Percentiles rank a stretch among this genome's conserved stretches.
These are phyloP conservation scores for Varanus komodoensis DNA, from an alignment of 2,113 vertebrate genomes.

Conservation along the genomic window DNA sequence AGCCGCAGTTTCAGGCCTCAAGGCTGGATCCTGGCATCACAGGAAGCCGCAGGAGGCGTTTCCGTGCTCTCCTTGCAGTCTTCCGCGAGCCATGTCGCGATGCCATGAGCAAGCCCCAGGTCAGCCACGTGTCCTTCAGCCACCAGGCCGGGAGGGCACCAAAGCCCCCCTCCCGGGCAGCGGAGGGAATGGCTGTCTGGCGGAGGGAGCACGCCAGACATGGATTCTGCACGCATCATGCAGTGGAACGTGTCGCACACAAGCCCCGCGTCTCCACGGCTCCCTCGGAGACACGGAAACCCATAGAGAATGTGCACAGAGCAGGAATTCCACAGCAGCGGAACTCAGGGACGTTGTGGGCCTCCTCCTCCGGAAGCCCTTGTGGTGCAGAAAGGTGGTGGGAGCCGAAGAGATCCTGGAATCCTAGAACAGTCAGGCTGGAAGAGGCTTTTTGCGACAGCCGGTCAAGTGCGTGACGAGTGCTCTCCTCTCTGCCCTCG, in stretches of 20 bases:
- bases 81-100: background rate
- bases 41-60: background rate
- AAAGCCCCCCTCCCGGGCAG: background rate
- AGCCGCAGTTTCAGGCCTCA: background rate
- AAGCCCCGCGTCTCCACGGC: too few relatives aligned
- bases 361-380: background rate
- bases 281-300: background rate
- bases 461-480: too few relatives aligned
- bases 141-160: background rate
- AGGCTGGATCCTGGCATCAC: background rate
- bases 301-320: too few relatives aligned
- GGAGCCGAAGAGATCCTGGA: too few relatives aligned
- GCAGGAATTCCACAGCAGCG: background rate
- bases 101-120: background rate
- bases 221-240: too few relatives aligned
- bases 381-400: too few relatives aligned
- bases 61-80: background rate
- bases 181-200: too few relatives aligned
- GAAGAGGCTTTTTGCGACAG: too few relatives aligned
- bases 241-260: background rate
- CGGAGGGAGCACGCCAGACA: too few relatives aligned
- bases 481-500: too few relatives aligned
- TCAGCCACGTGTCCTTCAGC: background rate
- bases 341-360: background rate
- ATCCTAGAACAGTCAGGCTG: too few relatives aligned